Evolutionary conservation across 2,888 invertebrate species (phyloP).

Genomic region (Endotricha flammealis): DNA sequence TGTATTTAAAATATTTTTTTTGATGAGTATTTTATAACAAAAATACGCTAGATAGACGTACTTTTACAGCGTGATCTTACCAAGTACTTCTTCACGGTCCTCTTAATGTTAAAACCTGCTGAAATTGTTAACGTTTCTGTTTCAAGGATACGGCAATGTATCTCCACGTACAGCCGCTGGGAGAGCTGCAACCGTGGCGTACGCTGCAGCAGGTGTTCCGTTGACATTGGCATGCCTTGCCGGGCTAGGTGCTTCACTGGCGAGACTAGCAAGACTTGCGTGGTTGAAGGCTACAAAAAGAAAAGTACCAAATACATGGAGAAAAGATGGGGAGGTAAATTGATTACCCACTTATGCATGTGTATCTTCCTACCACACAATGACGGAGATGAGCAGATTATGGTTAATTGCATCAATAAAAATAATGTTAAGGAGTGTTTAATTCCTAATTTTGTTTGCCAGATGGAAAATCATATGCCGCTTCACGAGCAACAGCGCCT

Average conservation of each 20-base stretch:
- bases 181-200: constrained; percentile 90
- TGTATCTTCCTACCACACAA: not conserved
- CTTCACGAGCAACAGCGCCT: constrained; percentile 71
- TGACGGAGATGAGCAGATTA: too few relatives aligned
- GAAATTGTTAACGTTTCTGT: too few relatives aligned
- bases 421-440: not conserved
- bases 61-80: too few relatives aligned
- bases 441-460: constrained; percentile 14
- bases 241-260: constrained; percentile 88
- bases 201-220: constrained; percentile 92
- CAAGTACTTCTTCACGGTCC: too few relatives aligned
- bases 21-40: too few relatives aligned
- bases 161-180: constrained; percentile 90
- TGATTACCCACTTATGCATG: not conserved
- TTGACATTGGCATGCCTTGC: constrained; percentile 91
- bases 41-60: too few relatives aligned
- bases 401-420: too few relatives aligned
- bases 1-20: too few relatives aligned
- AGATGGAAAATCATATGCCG: constrained; percentile 70
- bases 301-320: constrained; percentile 62
- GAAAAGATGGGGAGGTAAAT: constrained; percentile 60
- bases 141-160: constrained; percentile 92
- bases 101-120: too few relatives aligned
- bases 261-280: constrained; percentile 85
- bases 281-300: constrained; percentile 61